Evolutionary conservation across 2,888 invertebrate genomes (phyloP).

Genomic region (Sphaerophoria taeniata): DNA sequence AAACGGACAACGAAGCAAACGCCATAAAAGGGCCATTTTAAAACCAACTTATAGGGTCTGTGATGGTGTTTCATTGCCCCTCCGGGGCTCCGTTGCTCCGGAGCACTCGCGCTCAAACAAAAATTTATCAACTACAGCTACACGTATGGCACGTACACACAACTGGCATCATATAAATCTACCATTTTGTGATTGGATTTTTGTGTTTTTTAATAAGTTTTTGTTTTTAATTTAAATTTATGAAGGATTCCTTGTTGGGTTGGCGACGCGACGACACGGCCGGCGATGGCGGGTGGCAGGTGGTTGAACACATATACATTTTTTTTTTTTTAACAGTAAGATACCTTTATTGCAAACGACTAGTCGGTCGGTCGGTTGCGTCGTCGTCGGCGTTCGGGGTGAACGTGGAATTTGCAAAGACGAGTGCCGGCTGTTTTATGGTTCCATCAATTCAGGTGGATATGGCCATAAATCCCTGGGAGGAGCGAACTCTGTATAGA

Average conservation of each 20-base stretch:
- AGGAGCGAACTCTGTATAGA: slow-evolving; percentile 54
- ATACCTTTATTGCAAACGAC: too few relatives aligned
- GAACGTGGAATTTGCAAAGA: slow-evolving; percentile 6
- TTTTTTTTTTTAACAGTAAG: too few relatives aligned
- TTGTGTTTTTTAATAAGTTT: slow-evolving; percentile 59
- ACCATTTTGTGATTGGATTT: slow-evolving; percentile 72
- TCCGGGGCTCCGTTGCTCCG: slow-evolving; percentile 26
- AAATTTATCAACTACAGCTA: slow-evolving; percentile 44
- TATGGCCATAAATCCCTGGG: slow-evolving; percentile 74
- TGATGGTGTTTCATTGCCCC: slow-evolving; percentile 21
- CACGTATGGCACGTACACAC: slow-evolving; percentile 23
- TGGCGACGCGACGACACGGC: background rate
- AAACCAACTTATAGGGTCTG: slow-evolving; percentile 47
- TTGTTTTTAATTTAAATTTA: slow-evolving; percentile 74
- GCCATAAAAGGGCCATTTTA: slow-evolving; percentile 68
- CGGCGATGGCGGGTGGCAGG: background rate
- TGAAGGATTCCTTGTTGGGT: slow-evolving; percentile 60
- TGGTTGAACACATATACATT: too few relatives aligned
- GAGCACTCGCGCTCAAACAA: slow-evolving; percentile 17
- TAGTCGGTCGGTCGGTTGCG: too few relatives aligned
- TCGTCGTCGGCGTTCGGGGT: slow-evolving; percentile 15
- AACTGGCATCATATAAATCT: slow-evolving; percentile 21
- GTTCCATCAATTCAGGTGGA: slow-evolving; percentile 73
- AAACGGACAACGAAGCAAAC: slow-evolving; percentile 42
- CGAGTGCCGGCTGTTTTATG: slow-evolving; percentile 61